Evolutionary conservation across 2,888 invertebrate species (phyloP).

Genomic region (Drosophila multiciliata): DNA sequence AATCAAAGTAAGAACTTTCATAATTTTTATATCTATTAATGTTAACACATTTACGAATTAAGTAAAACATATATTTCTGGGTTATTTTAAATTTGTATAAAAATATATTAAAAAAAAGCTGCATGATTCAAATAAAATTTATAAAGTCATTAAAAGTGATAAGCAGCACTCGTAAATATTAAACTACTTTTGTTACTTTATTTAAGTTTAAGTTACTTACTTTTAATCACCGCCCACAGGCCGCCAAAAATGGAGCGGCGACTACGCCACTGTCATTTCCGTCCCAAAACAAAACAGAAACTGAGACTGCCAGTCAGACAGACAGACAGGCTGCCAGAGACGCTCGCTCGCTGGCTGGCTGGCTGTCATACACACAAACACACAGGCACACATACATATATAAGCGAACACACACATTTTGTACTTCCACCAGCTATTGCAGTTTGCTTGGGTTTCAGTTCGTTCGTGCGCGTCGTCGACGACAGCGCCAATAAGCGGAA

Average conservation of each 20-base stretch:
- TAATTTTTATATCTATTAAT: background rate
- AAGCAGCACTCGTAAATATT: background rate
- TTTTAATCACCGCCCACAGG: background rate
- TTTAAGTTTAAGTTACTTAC: background rate
- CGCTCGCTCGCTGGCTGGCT: constrained; percentile 38
- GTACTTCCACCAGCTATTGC: constrained; percentile 75
- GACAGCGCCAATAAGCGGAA: constrained; percentile 69
- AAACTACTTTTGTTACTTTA: background rate
- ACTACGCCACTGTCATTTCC: constrained; percentile 69
- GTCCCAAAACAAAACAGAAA: constrained; percentile 76
- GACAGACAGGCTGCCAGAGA: constrained; percentile 45
- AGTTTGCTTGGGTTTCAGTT: constrained; percentile 73
- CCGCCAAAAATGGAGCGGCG: constrained; percentile 33
- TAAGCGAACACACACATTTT: constrained; percentile 31
- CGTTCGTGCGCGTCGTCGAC: constrained; percentile 66
- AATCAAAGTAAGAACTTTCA: background rate
- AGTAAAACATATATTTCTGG: background rate
- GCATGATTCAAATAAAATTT: background rate
- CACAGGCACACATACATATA: constrained; percentile 16
- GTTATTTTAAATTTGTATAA: background rate
- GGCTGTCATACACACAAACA: constrained; percentile 24
- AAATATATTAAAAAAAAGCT: background rate
- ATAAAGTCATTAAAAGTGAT: background rate
- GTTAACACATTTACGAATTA: background rate
- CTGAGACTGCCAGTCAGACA: constrained; percentile 60